Evolutionary conservation across 2,113 vertebrate genomes (phyloP).

Genomic region (Labeo catla): DNA sequence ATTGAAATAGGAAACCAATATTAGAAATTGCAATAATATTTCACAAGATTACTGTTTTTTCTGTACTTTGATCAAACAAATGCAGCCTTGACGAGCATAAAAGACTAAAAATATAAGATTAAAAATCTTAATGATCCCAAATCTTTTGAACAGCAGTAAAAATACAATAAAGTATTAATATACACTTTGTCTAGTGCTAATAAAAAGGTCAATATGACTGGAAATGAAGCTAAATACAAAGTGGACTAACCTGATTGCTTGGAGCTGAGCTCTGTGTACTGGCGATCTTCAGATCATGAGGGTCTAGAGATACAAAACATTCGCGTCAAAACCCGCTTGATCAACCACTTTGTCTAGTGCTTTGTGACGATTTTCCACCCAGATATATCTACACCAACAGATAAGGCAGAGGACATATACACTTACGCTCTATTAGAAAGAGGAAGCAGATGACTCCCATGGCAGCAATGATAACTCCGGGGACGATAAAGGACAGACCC

Average conservation of each 20-base stretch:
- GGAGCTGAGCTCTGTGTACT: constrained; percentile 60
- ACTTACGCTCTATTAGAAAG: constrained; percentile 95
- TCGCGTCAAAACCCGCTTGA: neutral
- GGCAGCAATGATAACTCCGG: constrained; percentile 81
- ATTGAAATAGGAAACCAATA: too few species aligned
- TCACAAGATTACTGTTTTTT: too few species aligned
- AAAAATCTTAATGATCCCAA: too few species aligned
- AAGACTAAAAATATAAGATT: too few species aligned
- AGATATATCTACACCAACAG: neutral
- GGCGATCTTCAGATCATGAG: constrained; percentile 85
- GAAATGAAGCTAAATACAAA: neutral
- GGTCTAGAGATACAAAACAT: constrained; percentile 75
- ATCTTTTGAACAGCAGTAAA: too few species aligned
- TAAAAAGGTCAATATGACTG: neutral
- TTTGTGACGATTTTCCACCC: neutral
- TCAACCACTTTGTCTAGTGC: neutral
- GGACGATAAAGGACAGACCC: constrained; percentile 92
- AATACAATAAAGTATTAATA: too few species aligned
- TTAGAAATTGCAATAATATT: too few species aligned
- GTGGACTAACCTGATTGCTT: constrained; percentile 63
- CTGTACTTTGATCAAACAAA: too few species aligned
- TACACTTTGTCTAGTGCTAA: too few species aligned
- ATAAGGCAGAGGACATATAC: constrained; percentile 3
- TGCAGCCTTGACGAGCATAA: too few species aligned
- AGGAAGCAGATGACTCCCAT: constrained; percentile 89